Base-by-base conservation (phyloP, 1,140 invertebrate species). In the Choristoneura fumiferana region DNA sequence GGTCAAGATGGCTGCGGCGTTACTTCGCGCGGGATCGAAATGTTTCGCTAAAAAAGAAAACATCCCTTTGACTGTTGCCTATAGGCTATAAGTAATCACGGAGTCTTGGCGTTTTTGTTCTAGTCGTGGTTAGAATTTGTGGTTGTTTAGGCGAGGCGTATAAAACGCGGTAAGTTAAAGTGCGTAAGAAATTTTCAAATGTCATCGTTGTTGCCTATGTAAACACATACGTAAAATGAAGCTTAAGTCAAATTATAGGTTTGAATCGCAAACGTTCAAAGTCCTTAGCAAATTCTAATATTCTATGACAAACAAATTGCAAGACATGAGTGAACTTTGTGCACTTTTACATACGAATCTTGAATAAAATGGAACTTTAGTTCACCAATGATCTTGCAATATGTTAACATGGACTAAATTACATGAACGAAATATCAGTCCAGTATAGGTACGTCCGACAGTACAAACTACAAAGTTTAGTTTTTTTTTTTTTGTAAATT, bases 31-130 rank as follows among this genome's bases (percentile, higher is more conserved):
- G 40, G 81, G 71, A 65, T 87, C 82, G 45, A 71, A 76, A 62
- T 49, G 69, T 62, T 84, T 78, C 45, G 67, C 83, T 87, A 87
- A 74, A 87, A 87, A 78, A 84, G 73, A 84, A 83, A 84, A 76
- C 71, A 45, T 54, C 65, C 64, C 71, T 65, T 64, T 78, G 43
- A 29, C 17, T 13, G 37, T 12, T n/a, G 37, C 10, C 1, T 49
- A 22, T 43, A n/a, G n/a, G n/a, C n/a, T 29, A 29, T 29, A 29
- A 29, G 2, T n/a, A n/a, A 29, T 29, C 22, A 29, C 22, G 2
- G 22, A 6, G 22, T 29, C 22, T 29, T 29, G 22, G 2, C 6
- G 22, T 6, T 3, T 29, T 29, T 2, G 22, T 29, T 3, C 2
- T 29, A 29, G 6, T 29, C 22, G 6, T 29, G 22, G 6, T 29